These are phyloP conservation scores for Xylocopa sonorina DNA, from an alignment of 1,140 invertebrate genomes.

Conservation along the genomic window DNA sequence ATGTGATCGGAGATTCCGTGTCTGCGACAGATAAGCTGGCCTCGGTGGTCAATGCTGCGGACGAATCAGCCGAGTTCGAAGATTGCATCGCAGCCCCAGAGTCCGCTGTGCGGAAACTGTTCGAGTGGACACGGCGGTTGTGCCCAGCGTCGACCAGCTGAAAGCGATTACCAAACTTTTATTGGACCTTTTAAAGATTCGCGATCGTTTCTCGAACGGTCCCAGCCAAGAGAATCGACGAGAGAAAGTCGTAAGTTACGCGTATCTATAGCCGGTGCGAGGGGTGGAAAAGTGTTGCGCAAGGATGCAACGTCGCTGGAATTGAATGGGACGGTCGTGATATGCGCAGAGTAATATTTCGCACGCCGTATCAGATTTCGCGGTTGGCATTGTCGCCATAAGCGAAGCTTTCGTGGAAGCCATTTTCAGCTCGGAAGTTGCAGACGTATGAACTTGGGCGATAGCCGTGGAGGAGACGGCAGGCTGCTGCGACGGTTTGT, in stretches of 20 bases:
- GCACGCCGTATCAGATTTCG: constrained; percentile 55
- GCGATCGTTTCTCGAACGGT: background rate
- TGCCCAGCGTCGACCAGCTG: constrained; percentile 43
- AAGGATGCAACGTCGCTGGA: background rate
- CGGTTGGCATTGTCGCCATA: constrained; percentile 18
- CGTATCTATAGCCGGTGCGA: too few relatives aligned
- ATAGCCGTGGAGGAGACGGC: constrained; percentile 13
- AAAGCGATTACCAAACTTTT: constrained; percentile 66
- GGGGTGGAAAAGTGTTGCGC: too few relatives aligned
- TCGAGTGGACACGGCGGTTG: constrained; percentile 18
- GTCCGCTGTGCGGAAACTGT: constrained; percentile 34
- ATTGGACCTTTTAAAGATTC: constrained; percentile 12
- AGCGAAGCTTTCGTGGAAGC: background rate
- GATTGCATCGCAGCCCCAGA: constrained; percentile 53
- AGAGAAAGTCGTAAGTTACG: too few relatives aligned
- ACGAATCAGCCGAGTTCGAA: constrained; percentile 48
- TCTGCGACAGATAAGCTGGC: constrained; percentile 38
- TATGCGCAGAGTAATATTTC: background rate
- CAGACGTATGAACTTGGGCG: constrained; percentile 35
- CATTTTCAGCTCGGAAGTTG: constrained; percentile 39
- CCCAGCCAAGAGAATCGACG: background rate
- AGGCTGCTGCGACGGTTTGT: constrained; percentile 20
- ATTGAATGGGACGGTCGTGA: background rate
- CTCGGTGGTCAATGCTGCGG: constrained; percentile 45
- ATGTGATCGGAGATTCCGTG: constrained; percentile 46